Evolutionary conservation across 2,113 vertebrate genomes (phyloP).

Genomic region (Arenaria interpres): DNA sequence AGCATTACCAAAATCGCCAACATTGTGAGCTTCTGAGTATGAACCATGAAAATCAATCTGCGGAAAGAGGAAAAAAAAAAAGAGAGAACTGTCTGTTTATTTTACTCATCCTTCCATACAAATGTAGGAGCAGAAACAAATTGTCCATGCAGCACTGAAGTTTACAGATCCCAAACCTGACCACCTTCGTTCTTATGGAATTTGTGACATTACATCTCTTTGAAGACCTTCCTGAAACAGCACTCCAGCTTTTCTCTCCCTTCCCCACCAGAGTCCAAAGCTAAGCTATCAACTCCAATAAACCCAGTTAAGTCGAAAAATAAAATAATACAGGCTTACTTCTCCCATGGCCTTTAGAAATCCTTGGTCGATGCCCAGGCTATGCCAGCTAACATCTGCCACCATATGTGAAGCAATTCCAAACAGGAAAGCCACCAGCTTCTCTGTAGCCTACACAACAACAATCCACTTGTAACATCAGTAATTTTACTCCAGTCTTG

Average conservation of each 20-base stretch:
- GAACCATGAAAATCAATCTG: conserved; percentile 80
- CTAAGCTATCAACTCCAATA: not conserved
- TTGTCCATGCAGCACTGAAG: not conserved
- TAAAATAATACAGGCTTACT: conserved; percentile 63
- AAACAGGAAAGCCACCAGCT: conserved; percentile 81
- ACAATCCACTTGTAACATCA: not conserved
- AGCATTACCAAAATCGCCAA: conserved; percentile 79
- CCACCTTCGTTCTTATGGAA: rapidly evolving
- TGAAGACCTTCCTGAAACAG: not conserved
- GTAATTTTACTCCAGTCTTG: not conserved
- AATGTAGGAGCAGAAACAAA: not conserved
- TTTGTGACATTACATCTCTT: not conserved
- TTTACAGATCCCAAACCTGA: not conserved
- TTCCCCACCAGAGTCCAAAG: not conserved
- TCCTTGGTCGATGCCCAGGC: conserved; percentile 78
- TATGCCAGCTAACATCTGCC: conserved; percentile 82
- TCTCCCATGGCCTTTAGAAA: conserved; percentile 79
- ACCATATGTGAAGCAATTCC: conserved; percentile 81
- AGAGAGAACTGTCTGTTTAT: not conserved
- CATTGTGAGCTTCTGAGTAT: conserved; percentile 72
- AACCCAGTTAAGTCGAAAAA: not conserved
- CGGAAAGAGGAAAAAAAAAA: conserved; percentile 7
- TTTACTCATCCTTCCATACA: not conserved
- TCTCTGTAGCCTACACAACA: conserved; percentile 75
- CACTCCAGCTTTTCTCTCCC: not conserved